Percentiles rank a stretch among this genome's conserved stretches.
Conservation (phyloP, 2,113 vertebrate species). For the Castor canadensis region DNA sequence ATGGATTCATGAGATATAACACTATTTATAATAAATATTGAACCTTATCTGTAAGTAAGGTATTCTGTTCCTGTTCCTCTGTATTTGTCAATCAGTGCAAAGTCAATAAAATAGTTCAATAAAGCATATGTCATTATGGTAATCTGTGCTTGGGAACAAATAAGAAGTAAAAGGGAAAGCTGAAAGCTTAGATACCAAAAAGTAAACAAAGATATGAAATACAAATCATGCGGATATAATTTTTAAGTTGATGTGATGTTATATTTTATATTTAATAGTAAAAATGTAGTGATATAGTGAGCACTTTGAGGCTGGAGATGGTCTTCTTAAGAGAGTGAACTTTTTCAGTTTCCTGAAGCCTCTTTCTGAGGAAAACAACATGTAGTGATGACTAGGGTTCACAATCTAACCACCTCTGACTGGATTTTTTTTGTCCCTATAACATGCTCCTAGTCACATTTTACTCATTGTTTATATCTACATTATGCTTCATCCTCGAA, state of each 20-base stretch:
- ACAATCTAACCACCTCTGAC: neutral
- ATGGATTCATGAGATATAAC: conserved; percentile 75
- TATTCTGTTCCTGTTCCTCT: conserved; percentile 62
- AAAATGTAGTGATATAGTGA: neutral
- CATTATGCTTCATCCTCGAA: neutral
- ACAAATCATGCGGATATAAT: neutral
- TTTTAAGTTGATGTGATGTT: neutral
- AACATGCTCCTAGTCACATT: neutral
- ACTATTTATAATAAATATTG: conserved; percentile 74
- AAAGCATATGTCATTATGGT: neutral
- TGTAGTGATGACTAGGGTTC: neutral
- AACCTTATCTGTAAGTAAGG: conserved; percentile 79
- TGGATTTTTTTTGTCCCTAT: neutral
- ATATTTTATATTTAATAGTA: neutral
- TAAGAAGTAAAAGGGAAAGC: neutral
- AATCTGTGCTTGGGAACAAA: neutral
- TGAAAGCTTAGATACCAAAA: neutral
- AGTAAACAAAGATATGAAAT: neutral
- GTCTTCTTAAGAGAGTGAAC: neutral
- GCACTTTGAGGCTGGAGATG: neutral
- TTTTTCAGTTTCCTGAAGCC: neutral
- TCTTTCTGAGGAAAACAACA: neutral
- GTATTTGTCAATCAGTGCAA: conserved; percentile 56
- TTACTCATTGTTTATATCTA: neutral
- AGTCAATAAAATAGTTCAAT: neutral